Evolutionary conservation across 2,113 vertebrate genomes (phyloP).

Genomic region (Gasterosteus aculeatus): DNA sequence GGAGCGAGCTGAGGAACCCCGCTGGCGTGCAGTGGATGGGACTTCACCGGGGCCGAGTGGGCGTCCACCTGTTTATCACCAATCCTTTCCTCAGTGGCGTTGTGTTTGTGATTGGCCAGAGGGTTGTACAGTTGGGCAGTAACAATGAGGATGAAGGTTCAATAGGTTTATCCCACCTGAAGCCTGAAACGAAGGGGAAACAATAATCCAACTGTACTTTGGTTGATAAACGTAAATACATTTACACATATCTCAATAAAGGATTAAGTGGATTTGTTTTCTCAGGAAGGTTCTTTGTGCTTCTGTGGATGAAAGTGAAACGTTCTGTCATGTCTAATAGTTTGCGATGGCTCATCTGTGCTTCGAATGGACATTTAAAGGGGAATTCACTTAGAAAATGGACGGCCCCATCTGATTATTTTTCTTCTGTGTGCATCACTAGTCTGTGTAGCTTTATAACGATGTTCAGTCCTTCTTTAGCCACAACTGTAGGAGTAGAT

Average conservation of each 20-base stretch:
- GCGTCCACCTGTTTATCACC: conserved; percentile 40
- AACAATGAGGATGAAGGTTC: conserved; percentile 33
- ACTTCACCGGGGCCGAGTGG: conserved; percentile 37
- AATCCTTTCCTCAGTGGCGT: conserved; percentile 26
- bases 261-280: conserved; percentile 38
- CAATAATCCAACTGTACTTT: conserved; percentile 43
- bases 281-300: conserved; percentile 41
- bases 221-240: conserved; percentile 30
- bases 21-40: conserved; percentile 34
- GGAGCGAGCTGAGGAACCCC: conserved; percentile 45
- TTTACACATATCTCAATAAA: conserved; percentile 41
- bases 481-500: conserved; percentile 46
- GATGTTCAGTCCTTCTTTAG: conserved; percentile 51
- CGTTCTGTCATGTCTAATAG: conserved; percentile 16
- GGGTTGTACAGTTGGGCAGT: conserved; percentile 7
- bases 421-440: conserved; percentile 66
- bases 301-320: conserved; percentile 44
- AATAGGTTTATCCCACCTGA: conserved; percentile 24
- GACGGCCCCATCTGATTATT: conserved; percentile 32
- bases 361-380: conserved; percentile 17
- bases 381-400: not conserved
- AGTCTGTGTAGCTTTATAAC: conserved; percentile 63
- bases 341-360: conserved; percentile 21
- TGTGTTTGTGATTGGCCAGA: conserved; percentile 46
- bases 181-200: conserved; percentile 25